Base-by-base conservation (phyloP, 2,113 vertebrate species). In the Zapornia atra region DNA sequence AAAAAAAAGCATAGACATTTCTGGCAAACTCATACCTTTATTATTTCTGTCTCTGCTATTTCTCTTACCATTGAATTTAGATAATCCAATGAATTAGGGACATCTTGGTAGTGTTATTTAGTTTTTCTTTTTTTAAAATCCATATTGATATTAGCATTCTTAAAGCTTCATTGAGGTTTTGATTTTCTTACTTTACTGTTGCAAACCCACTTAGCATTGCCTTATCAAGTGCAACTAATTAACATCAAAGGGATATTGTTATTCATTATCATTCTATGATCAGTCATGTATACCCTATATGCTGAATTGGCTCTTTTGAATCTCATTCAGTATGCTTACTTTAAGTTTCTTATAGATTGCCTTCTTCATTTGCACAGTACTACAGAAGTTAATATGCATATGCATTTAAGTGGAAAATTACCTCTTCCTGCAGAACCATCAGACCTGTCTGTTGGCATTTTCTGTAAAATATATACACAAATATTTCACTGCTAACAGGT, bases 241-340 rank as follows among this genome's bases (percentile, higher is more conserved):
- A 96, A 82, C 90, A 96, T 96, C 93, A 93, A 96, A 97, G 73
- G 76, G 90, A 92, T 96, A 97, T 95, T 96, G 97, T 97, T 97
- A 76, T 95, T 92, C 92, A 94, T 95, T 94, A 92, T 94, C 88
- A 9, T 91, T 93, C 96, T 83, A 22, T 94, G 95, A 94, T 94
- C 94, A 96, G 92, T 44, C 85, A 54, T 85, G 69, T 93, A 65
- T 92, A 50, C 90, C 44, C 38, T 92, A 3, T 14, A 69, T 96
- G 96, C 97, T 97, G 97, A 97, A 95, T 72, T 85, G 70, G 91
- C 94, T 95, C 26, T 96, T 97, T 92, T 46, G 56, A 54, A n/a
- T 90, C 90, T 90, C 89, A 54, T 92, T 90, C 95, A 80, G 31
- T 71, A 61, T n/a, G 19, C 78, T 94, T 91, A 26, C 73, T 87